Evolutionary conservation across 2,797 vertebrate genomes (phyloP).

Genomic region (Urophycis tenuis): DNA sequence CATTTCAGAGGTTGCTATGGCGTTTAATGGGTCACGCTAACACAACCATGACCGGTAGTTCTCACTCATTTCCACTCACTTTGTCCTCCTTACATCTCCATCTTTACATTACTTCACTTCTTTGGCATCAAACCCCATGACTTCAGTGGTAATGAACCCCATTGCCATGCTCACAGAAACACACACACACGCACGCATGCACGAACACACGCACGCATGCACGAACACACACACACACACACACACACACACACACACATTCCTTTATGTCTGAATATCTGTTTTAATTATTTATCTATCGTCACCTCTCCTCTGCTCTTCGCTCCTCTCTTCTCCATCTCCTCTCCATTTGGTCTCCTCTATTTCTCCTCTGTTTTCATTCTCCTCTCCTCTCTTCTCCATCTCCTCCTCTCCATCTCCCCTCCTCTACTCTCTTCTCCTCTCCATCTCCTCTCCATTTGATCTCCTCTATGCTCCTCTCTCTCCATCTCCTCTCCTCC

Average conservation of each 20-base stretch:
- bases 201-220: background rate
- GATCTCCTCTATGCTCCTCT: constrained; percentile 8
- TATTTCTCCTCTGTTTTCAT: constrained; percentile 36
- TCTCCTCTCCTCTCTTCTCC: background rate
- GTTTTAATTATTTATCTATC: background rate
- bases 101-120: background rate
- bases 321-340: constrained; percentile 19
- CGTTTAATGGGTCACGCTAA: background rate
- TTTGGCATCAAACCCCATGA: background rate
- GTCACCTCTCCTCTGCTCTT: background rate
- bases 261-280: background rate
- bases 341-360: background rate
- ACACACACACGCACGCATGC: background rate
- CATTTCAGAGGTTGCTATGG: background rate
- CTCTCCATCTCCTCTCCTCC: background rate
- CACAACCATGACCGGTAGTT: background rate
- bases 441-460: constrained; percentile 23
- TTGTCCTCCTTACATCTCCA: background rate
- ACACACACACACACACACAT: background rate
- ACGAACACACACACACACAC: background rate
- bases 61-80: background rate
- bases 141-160: background rate
- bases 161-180: background rate
- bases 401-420: constrained; percentile 12
- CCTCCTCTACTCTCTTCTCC: background rate